These are phyloP conservation scores for Ranitomeya variabilis DNA, from an alignment of 2,113 vertebrate genomes.

Conservation along the genomic window DNA sequence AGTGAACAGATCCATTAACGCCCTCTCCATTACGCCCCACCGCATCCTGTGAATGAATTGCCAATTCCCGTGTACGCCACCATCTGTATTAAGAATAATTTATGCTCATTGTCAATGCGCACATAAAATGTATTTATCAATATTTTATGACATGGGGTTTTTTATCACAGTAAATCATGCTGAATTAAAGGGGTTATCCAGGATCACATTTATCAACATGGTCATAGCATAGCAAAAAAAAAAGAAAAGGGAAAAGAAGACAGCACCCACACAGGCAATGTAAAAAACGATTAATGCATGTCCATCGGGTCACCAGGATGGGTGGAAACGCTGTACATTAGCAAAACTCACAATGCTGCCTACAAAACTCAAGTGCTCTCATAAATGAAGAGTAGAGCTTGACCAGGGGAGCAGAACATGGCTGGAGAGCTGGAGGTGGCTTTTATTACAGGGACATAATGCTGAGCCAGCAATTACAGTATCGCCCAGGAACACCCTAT, in stretches of 20 bases:
- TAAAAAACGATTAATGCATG: neutral
- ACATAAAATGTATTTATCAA: neutral
- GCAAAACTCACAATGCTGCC: neutral
- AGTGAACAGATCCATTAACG: neutral
- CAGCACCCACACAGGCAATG: too few species aligned
- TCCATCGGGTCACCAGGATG: neutral
- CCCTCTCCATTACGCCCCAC: neutral
- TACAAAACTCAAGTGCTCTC: too few species aligned
- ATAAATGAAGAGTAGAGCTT: neutral
- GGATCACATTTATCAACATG: neutral
- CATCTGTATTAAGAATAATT: neutral
- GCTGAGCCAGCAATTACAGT: neutral
- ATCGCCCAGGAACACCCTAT: neutral
- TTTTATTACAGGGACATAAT: neutral
- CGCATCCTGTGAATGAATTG: constrained; percentile 1
- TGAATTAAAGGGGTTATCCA: neutral
- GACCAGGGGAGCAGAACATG: neutral
- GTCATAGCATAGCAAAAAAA: neutral
- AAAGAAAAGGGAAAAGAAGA: too few species aligned
- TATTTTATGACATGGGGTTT: neutral
- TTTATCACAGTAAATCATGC: neutral
- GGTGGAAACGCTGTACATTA: neutral
- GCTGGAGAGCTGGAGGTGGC: neutral
- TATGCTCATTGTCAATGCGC: neutral
- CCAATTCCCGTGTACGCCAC: neutral